These are phyloP conservation scores for Chymomyza fuscimana DNA, from an alignment of 2,888 invertebrate genomes.

Conservation along the genomic window DNA sequence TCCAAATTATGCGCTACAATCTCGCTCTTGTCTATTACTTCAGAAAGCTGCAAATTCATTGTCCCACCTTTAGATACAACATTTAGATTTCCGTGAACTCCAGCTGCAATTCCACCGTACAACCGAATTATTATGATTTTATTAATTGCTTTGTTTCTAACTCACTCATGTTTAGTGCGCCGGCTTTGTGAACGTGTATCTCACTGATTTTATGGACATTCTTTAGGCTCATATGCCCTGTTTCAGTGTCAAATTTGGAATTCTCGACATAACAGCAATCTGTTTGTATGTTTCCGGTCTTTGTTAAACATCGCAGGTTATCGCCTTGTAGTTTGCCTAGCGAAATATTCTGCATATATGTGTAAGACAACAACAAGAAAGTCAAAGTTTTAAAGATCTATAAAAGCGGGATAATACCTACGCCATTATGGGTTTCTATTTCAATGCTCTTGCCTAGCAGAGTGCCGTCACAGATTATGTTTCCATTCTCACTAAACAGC, in stretches of 20 bases:
- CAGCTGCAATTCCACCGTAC: constrained; percentile 58
- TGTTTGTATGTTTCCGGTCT: constrained; percentile 69
- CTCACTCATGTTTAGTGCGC: constrained; percentile 77
- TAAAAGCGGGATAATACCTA: constrained; percentile 16
- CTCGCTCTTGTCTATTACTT: constrained; percentile 72
- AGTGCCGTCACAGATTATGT: constrained; percentile 71
- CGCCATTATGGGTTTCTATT: constrained; percentile 60
- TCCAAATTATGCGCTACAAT: constrained; percentile 67
- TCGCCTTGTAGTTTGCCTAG: constrained; percentile 77
- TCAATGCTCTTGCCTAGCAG: constrained; percentile 67
- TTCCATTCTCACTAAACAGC: constrained; percentile 64
- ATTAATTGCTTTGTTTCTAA: constrained; percentile 3
- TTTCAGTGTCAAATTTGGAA: constrained; percentile 75
- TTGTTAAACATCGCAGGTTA: constrained; percentile 67
- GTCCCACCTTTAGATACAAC: constrained; percentile 72
- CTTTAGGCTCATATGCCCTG: constrained; percentile 71
- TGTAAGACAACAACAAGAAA: neutral
- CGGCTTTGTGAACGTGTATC: constrained; percentile 70
- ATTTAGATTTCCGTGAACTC: constrained; percentile 77
- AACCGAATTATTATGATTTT: neutral
- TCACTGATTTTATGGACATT: constrained; percentile 77
- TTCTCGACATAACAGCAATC: constrained; percentile 77
- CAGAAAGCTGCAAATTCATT: constrained; percentile 76
- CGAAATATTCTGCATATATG: constrained; percentile 61
- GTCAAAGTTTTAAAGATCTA: neutral